Evolutionary conservation across 1,140 invertebrate genomes (phyloP), one percentile per base, ranked within the genome.

Genomic region (Drosophila kepulauana): DNA sequence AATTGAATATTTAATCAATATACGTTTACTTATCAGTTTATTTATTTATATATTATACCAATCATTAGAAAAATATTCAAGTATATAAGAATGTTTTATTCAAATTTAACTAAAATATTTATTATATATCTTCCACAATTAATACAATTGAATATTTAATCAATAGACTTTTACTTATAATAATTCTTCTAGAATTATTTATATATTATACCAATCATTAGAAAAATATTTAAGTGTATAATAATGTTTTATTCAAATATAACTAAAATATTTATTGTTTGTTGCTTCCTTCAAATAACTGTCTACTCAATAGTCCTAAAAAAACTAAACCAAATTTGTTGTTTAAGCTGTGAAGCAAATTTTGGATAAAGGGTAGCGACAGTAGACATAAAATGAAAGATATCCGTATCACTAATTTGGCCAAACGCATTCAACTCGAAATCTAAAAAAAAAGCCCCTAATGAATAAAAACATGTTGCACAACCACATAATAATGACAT

Each of bases 401-500:
- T 76, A 66, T 66, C 68, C 38, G 68, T 78, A 82, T 82, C 77
- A 62, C 58, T 79, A 79, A 76, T 79, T 65, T 57, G 52, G 28
- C 51, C 48, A 68, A 61, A 58, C 61, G 57, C 71, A 61, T 64
- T 79, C 71, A 66, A 73, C 70, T 74, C 43, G 63, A 80, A 67
- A 65, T 77, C 61, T 64, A 72, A 56, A 62, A 75, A 75, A 67
- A 11, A 70, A 33, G 16, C 61, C 13, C 45, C 38, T 70, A 87
- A 82, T 86, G 76, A 67, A 77, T 79, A 76, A 82, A 87, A 82
- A 87, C 84, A 82, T 88, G 84, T 82, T 88, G 79, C 82, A 76
- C 84, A 74, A 88, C 82, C 82, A 82, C 84, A 88, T 78, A 82
- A 88, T 87, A 88, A 87, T 88, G 82, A 88, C 82, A 87, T 88